These are phyloP conservation scores for Hypocryptadius cinnamomeus DNA, from an alignment of 2,113 vertebrate species.

Conservation along the genomic window DNA sequence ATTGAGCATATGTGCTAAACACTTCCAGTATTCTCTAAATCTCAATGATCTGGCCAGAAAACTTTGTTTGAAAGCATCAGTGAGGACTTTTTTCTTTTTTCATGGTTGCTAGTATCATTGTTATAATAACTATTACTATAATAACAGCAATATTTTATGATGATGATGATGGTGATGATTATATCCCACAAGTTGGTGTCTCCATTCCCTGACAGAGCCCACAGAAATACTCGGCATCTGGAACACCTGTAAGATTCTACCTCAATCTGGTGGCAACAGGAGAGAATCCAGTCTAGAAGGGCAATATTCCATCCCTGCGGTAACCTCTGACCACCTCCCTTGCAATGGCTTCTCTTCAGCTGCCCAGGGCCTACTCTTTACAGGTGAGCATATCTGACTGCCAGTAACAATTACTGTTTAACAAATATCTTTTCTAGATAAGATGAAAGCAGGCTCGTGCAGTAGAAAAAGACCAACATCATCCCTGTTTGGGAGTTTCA, in stretches of 20 bases:
- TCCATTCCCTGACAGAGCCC: constrained; percentile 13
- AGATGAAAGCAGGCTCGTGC: neutral
- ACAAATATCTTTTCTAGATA: neutral
- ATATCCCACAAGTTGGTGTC: constrained; percentile 19
- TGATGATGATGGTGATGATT: neutral
- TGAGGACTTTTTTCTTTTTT: neutral
- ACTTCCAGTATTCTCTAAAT: neutral
- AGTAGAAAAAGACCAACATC: neutral
- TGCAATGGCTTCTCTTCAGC: neutral
- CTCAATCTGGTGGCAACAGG: neutral
- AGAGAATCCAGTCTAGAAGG: neutral
- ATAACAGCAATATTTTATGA: neutral
- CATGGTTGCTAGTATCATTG: neutral
- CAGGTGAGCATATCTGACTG: neutral
- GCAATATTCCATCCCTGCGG: neutral
- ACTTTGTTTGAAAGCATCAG: neutral
- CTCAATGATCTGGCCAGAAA: neutral
- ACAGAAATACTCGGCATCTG: neutral
- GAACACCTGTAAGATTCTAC: neutral
- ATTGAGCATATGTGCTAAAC: neutral
- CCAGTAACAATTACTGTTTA: neutral
- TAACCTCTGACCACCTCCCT: neutral
- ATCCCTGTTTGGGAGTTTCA: neutral
- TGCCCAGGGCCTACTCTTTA: neutral
- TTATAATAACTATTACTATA: neutral